Conservation (phyloP, 2,888 invertebrate species). For the Phorcus lineatus region DNA sequence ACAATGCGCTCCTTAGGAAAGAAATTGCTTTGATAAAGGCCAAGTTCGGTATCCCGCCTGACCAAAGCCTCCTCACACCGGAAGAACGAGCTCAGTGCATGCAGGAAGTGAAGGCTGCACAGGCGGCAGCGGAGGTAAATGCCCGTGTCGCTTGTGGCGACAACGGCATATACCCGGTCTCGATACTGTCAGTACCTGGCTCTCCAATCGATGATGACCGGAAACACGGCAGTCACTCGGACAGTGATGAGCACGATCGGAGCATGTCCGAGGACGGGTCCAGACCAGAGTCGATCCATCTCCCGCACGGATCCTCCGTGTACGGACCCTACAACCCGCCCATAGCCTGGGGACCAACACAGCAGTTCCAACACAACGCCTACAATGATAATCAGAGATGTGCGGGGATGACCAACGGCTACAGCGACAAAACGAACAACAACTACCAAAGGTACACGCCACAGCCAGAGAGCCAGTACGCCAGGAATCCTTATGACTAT, state of each 20-base stretch:
- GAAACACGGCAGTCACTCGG: slow-evolving; percentile 17
- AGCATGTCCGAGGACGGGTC: slow-evolving; percentile 3
- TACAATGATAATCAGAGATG: slow-evolving; percentile 16
- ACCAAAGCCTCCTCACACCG: slow-evolving; percentile 46
- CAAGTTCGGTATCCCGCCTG: slow-evolving; percentile 50
- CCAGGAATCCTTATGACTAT: neutral
- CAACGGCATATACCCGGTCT: slow-evolving; percentile 26
- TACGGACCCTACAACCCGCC: slow-evolving; percentile 40
- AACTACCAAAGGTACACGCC: slow-evolving; percentile 5
- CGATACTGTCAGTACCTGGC: neutral
- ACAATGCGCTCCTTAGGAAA: slow-evolving; percentile 53
- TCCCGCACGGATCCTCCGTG: slow-evolving; percentile 29
- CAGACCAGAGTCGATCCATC: slow-evolving; percentile 1
- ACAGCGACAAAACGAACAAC: slow-evolving; percentile 24
- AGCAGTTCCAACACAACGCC: slow-evolving; percentile 2
- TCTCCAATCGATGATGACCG: neutral
- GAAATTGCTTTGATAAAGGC: slow-evolving; percentile 56
- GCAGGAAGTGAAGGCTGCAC: slow-evolving; percentile 38
- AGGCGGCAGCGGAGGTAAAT: slow-evolving; percentile 23
- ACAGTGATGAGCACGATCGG: slow-evolving; percentile 15
- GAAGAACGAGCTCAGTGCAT: slow-evolving; percentile 49
- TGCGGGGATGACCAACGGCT: slow-evolving; percentile 21
- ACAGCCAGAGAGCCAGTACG: neutral
- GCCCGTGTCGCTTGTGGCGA: slow-evolving; percentile 25
- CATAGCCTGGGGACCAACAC: slow-evolving; percentile 33